phyloP scores from a whole-genome alignment of 2,797 vertebrate genomes.

The Sebastes hopkinsi region DNA sequence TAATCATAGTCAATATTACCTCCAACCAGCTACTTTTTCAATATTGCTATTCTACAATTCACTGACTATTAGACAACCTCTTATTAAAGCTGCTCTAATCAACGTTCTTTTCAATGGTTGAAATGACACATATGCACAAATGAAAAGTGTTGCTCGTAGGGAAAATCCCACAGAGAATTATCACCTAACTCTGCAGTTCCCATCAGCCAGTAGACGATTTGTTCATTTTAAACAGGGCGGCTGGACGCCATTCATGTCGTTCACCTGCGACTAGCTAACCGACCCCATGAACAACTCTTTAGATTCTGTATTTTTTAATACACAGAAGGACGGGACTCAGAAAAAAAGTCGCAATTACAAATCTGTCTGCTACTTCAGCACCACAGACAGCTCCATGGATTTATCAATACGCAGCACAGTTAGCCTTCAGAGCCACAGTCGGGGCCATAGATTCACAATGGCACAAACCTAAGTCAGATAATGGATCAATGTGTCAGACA shows the following conservation, averaged over 20 bases:
- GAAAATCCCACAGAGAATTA: neutral
- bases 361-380: neutral
- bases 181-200: too few relatives aligned
- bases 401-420: neutral
- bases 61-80: neutral
- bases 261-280: too few relatives aligned
- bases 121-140: neutral
- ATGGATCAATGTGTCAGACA: neutral
- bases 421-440: too few relatives aligned
- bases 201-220: too few relatives aligned
- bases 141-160: neutral
- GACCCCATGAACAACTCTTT: too few relatives aligned
- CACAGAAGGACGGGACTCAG: too few relatives aligned
- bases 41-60: neutral
- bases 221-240: too few relatives aligned
- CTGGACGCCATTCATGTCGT: too few relatives aligned
- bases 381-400: neutral
- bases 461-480: too few relatives aligned
- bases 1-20: neutral
- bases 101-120: neutral
- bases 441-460: too few relatives aligned
- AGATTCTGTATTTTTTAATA: too few relatives aligned
- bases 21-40: neutral
- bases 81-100: neutral
- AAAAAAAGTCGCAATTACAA: neutral